Evolutionary conservation across 1,140 invertebrate genomes (phyloP), one percentile per base, ranked within the genome.

Genomic region (Eciton burchellii): DNA sequence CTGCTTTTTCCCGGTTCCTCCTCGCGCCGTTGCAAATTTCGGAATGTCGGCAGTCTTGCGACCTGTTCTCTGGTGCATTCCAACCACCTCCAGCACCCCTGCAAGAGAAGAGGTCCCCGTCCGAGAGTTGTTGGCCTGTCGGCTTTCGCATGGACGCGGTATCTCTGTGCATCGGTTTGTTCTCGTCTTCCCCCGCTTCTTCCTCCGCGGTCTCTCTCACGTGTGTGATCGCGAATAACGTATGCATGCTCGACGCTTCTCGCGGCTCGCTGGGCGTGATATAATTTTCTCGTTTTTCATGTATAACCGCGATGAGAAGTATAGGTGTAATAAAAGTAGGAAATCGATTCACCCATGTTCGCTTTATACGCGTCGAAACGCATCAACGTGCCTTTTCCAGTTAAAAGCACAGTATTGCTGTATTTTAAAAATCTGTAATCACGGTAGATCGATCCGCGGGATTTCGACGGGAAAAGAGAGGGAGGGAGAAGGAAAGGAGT

Each of bases 41-140:
- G 90, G 91, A 92, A 92, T 92, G 91, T 87, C 87, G 88, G 90
- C 91, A 89, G 88, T 87, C 89, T 92, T 91, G 90, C 91, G 90
- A 91, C 91, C 90, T 91, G 91, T 91, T 90, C 91, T 87, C 84
- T n/a, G 84, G 89, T 89, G 89, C 90, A 90, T 91, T 91, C 90
- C 90, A 88, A 79, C 60, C 73, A 54, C 79, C 68, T 60, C 49
- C 82, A 71, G 81, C 84, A 85, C 76, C 81, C 82, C 72, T 81
- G 70, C 66, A 65, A 70, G 71, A 49, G 72, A 76, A 47, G 57
- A 60, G 83, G 65, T 60, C 56, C 86, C 85, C 73, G 76, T 87
- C 85, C 85, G 85, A 87, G 86, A 87, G 85, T 84, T 74, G 86
- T 87, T 87, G 82, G 85, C 82, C 86, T 74, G 85, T 87, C 86